A percentile compares a stretch with the other conserved stretches of the same genome.
These are phyloP conservation scores for Liparis tanakae DNA, from an alignment of 2,797 vertebrate species.

Conservation along the genomic window DNA sequence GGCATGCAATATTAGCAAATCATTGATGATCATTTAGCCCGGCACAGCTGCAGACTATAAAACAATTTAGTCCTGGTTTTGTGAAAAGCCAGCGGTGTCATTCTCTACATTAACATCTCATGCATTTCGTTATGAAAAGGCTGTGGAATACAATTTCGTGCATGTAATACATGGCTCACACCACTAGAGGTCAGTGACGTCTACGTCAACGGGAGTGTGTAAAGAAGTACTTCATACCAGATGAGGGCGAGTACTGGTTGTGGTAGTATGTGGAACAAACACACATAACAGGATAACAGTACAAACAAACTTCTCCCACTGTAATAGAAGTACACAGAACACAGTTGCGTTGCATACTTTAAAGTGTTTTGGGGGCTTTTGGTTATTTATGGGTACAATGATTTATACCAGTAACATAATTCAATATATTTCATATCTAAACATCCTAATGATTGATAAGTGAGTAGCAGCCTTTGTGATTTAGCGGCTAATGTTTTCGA, in stretches of 20 bases:
- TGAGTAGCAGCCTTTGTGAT: no score
- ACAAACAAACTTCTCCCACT: not conserved
- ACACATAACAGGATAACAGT: not conserved
- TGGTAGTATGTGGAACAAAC: not conserved
- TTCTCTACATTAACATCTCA: not conserved
- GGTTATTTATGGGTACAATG: no score
- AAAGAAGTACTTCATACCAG: not conserved
- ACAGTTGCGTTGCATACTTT: no score
- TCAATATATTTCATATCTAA: no score
- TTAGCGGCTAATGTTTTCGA: no score
- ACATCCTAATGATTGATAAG: no score
- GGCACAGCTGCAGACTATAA: no score
- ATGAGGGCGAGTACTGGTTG: not conserved
- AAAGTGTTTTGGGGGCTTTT: no score
- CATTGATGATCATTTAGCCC: no score
- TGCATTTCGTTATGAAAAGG: not conserved
- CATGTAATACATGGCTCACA: not conserved
- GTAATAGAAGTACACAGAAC: not conserved
- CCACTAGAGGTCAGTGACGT: constrained; percentile 32
- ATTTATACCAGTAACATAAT: no score
- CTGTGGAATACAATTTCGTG: not conserved
- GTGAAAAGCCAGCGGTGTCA: not conserved
- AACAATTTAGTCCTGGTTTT: no score
- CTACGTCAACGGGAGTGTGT: not conserved
- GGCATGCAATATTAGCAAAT: no score